Percentiles rank a stretch among this genome's conserved stretches.
Conservation (phyloP, 2,113 vertebrate species). For the Thermophis baileyi region DNA sequence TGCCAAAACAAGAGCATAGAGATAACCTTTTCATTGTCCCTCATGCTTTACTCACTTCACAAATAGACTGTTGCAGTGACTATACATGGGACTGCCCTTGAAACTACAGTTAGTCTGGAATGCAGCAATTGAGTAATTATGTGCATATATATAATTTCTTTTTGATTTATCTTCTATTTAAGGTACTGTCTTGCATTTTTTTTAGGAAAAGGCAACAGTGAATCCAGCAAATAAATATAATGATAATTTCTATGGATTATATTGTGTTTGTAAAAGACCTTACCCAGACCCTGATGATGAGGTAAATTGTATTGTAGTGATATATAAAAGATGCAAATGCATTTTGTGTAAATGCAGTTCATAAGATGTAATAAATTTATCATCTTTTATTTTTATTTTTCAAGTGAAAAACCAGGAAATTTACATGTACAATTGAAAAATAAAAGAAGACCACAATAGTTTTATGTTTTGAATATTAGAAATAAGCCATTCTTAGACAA, state of each 20-base stretch:
- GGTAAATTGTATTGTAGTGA: constrained; percentile 65
- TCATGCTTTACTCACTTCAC: not conserved
- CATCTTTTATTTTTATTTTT: not conserved
- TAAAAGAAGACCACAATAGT: not conserved
- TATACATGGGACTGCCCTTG: not conserved
- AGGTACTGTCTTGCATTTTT: constrained; percentile 32
- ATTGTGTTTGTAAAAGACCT: constrained; percentile 91
- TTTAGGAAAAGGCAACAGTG: constrained; percentile 80
- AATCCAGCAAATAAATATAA: constrained; percentile 87
- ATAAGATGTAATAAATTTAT: not conserved
- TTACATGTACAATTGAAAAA: not conserved
- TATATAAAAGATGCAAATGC: not conserved
- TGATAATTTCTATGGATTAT: constrained; percentile 90
- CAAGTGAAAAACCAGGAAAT: not conserved
- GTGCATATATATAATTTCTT: not conserved
- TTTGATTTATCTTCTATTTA: constrained; percentile 6
- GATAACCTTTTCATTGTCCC: not conserved
- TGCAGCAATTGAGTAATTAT: not conserved
- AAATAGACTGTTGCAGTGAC: not conserved
- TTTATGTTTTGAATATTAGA: not conserved
- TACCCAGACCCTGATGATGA: constrained; percentile 91
- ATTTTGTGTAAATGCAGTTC: not conserved
- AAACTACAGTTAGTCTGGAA: not conserved
- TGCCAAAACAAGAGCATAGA: not conserved
- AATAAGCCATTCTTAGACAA: not conserved